Evolutionary conservation across 2,888 invertebrate genomes (phyloP), one percentile per base, ranked within the genome.

Genomic region (Mythimna impura): DNA sequence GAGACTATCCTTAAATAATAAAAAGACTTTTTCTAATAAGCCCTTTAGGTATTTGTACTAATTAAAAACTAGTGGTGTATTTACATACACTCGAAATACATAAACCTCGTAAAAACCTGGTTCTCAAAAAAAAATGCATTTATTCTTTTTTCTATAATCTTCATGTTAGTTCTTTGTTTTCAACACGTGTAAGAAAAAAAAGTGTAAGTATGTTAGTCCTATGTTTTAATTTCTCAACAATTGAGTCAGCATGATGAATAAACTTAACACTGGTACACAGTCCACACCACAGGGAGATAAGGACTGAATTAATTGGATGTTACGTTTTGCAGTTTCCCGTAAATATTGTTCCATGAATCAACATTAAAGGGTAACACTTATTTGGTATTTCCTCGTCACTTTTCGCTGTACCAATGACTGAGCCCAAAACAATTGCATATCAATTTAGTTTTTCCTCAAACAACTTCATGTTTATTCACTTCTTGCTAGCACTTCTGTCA

Each of bases 211-310:
- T 12, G 22, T 25, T 20, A 22, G 30, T 14, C 22, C 14, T 22
- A 40, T 50, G n/a, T 22, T 76, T 57, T 54, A 22, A 14, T 58
- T 78, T 52, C 52, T 36, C 25, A 77, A 52, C 30, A 52, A n/a
- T 22, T 73, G 80, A 77, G 54, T 68, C 80, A 80, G 47, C n/a
- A 12, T 34, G 25, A 22, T 22, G 60, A 55, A 34, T 69, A 25
- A 55, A 61, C n/a, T 34, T 52, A 10, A 9, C 10, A 4, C 12
- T 34, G 17, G n/a, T 40, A 22, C n/a, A 25, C 25, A n/a, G 55
- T 71, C 30, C 30, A 40, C 20, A 69, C 50, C 25, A 10, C 25
- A 34, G 14, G 2, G 14, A n/a, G 58, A 60, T 76, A 68, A 60
- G 52, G 10, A 52, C 17, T 68, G 9, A 43, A 43, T 58, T 60